Percentiles rank a stretch among this genome's conserved stretches.
Conservation (phyloP, 1,140 invertebrate genomes). For the Oryzaephilus surinamensis region DNA sequence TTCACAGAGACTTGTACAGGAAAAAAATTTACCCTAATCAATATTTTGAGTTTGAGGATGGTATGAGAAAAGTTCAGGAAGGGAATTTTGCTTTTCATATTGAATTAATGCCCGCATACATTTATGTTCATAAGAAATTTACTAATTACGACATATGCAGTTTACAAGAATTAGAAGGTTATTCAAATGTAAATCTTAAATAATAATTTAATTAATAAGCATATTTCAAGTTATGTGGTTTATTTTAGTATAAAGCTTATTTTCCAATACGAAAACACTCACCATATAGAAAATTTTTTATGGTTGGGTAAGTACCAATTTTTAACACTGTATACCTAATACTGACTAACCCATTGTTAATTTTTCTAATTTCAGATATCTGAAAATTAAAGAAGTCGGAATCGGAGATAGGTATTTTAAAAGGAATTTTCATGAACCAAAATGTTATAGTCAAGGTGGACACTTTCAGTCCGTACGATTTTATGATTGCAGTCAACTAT, state of each 20-base stretch:
- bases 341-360: no score
- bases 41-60: constrained; percentile 14
- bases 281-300: constrained; percentile 40
- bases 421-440: constrained; percentile 16
- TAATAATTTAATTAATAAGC: neutral
- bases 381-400: constrained; percentile 19
- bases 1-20: constrained; percentile 16
- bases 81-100: constrained; percentile 26
- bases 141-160: constrained; percentile 26
- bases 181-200: constrained; percentile 2
- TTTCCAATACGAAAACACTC: constrained; percentile 38
- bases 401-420: constrained; percentile 15
- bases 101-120: constrained; percentile 11
- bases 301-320: constrained; percentile 19
- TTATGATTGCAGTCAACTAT: constrained; percentile 20
- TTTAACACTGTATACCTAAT: constrained; percentile 3
- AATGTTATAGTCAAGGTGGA: constrained; percentile 16
- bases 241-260: constrained; percentile 26
- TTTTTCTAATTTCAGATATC: constrained; percentile 15
- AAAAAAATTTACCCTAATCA: constrained; percentile 18
- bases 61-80: constrained; percentile 20
- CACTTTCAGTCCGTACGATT: constrained; percentile 23
- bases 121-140: constrained; percentile 18
- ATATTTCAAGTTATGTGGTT: no score
- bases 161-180: constrained; percentile 23